Conservation (phyloP, 2,113 vertebrate species). For the Nothoprocta pentlandii region DNA sequence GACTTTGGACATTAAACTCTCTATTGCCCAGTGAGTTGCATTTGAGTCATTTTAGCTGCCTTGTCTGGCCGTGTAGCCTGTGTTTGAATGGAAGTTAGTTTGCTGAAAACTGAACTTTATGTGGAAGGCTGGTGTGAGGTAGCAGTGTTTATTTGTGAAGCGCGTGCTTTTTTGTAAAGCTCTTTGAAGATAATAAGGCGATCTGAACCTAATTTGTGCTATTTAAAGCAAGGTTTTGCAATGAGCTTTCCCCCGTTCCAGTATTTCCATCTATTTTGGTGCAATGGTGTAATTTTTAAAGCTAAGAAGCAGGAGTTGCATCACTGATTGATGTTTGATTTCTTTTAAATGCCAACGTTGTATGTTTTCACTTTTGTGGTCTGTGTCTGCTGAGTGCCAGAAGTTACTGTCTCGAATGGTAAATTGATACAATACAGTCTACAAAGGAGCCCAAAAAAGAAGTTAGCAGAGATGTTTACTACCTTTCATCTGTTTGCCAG, state of each 20-base stretch:
- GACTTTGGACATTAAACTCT: not conserved
- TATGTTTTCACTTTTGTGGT: not conserved
- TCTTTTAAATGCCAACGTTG: not conserved
- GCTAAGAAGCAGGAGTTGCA: not conserved
- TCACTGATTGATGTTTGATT: not conserved
- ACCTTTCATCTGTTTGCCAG: not conserved
- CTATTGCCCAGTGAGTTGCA: not conserved
- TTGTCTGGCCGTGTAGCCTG: not conserved
- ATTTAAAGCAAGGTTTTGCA: not conserved
- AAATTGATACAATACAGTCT: not conserved
- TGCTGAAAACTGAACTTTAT: not conserved
- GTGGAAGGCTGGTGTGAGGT: constrained; percentile 5
- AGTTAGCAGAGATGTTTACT: not conserved
- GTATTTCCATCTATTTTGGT: not conserved
- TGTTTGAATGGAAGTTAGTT: not conserved
- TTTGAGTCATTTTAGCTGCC: not conserved
- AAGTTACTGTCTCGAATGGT: not conserved
- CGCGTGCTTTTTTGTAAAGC: not conserved
- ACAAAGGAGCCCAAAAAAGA: not conserved
- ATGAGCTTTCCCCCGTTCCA: not conserved
- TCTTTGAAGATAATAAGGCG: not conserved
- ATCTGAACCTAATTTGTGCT: not conserved
- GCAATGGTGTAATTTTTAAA: not conserved
- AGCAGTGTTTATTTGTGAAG: constrained; percentile 20
- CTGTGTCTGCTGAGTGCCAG: not conserved